Percentiles rank a stretch among this genome's conserved stretches.
These are phyloP conservation scores for Cairina moschata DNA, from an alignment of 2,113 vertebrate genomes.

Conservation along the genomic window DNA sequence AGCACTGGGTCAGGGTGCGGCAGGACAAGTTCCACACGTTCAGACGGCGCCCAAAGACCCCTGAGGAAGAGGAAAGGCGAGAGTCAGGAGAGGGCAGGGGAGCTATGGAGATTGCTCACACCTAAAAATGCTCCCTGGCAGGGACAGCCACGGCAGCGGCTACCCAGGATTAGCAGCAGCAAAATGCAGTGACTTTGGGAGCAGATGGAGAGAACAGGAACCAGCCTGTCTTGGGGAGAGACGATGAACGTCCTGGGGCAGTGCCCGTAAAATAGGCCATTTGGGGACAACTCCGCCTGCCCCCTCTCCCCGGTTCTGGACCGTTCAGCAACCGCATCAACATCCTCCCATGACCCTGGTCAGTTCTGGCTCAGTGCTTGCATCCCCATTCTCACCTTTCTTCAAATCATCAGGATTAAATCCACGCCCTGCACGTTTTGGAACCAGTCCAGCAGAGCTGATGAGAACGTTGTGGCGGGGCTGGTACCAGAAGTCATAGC, in stretches of 20 bases:
- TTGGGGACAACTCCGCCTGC: too few relatives aligned
- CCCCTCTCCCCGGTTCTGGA: background rate
- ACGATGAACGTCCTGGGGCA: background rate
- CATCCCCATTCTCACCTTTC: conserved; percentile 67
- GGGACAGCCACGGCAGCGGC: fast-evolving
- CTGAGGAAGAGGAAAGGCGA: conserved; percentile 35
- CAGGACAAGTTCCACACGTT: conserved; percentile 91
- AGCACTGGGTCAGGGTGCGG: conserved; percentile 81
- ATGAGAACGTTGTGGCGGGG: conserved; percentile 91
- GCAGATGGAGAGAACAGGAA: background rate
- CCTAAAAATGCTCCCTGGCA: fast-evolving
- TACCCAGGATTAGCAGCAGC: background rate
- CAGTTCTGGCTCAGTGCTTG: background rate
- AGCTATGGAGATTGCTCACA: fast-evolving
- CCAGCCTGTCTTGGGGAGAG: background rate
- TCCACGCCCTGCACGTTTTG: conserved; percentile 71
- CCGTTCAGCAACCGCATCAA: background rate
- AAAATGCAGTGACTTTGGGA: background rate
- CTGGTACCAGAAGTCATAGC: conserved; percentile 94
- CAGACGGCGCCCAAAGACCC: conserved; percentile 81
- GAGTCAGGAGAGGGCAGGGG: fast-evolving
- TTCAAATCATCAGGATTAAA: conserved; percentile 81
- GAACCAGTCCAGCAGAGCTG: conserved; percentile 84
- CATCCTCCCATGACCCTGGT: background rate
- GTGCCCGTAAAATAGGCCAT: fast-evolving